Evolutionary conservation across 2,797 vertebrate species (phyloP).

Genomic region (Vireo griseus): DNA sequence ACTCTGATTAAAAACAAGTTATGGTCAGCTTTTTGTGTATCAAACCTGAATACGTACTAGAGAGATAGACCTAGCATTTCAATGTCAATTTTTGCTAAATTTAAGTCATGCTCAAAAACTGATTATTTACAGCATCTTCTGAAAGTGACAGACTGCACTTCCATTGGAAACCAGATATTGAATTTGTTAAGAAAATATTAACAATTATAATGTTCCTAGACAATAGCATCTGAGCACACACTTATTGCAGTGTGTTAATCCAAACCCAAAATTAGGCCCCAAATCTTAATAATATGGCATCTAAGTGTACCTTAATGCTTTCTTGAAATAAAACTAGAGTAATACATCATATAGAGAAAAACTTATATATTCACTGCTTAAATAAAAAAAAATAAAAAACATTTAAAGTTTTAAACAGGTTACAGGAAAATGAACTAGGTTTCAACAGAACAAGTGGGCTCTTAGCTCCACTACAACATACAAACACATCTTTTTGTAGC

Average conservation of each 20-base stretch:
- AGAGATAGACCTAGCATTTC: background rate
- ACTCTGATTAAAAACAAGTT: slow-evolving; percentile 5
- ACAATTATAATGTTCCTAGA: background rate
- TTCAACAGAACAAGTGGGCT: background rate
- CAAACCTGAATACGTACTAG: background rate
- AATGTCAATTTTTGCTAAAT: background rate
- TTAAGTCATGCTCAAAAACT: background rate
- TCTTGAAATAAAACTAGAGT: background rate
- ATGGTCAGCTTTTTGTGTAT: background rate
- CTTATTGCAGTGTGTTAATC: background rate
- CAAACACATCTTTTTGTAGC: background rate
- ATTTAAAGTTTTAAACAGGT: background rate
- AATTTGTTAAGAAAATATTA: background rate
- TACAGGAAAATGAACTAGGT: background rate
- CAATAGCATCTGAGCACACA: background rate
- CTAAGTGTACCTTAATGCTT: background rate
- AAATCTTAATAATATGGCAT: background rate
- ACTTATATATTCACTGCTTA: background rate
- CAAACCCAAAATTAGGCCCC: background rate
- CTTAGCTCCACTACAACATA: background rate
- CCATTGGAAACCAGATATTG: background rate
- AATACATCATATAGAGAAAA: background rate
- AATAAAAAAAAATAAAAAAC: background rate
- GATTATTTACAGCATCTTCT: background rate
- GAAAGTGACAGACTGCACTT: background rate